Evolutionary conservation across 2,888 invertebrate species (phyloP).

Genomic region (Drosophila recens): DNA sequence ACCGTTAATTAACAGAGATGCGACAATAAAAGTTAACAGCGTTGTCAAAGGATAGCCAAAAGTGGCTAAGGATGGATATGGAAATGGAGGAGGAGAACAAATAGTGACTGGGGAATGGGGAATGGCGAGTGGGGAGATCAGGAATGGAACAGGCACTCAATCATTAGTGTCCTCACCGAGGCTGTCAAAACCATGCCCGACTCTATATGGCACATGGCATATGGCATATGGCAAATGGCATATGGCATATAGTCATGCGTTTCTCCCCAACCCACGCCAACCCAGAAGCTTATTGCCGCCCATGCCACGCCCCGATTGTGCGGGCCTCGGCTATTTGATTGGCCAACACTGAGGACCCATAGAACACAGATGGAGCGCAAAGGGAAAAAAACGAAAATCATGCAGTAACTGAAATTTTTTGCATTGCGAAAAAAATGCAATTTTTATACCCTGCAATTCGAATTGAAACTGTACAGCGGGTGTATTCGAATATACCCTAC

Average conservation of each 20-base stretch:
- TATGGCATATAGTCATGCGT: conserved; percentile 36
- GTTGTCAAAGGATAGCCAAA: conserved; percentile 10
- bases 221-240: conserved; percentile 12
- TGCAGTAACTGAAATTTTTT: conserved; percentile 40
- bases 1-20: conserved; percentile 37
- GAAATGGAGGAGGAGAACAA: neutral
- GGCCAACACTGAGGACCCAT: conserved; percentile 45
- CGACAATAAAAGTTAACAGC: conserved; percentile 14
- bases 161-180: conserved; percentile 45
- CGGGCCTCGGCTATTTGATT: conserved; percentile 65
- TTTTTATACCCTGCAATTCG: conserved; percentile 48
- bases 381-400: conserved; percentile 29
- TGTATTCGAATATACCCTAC: neutral
- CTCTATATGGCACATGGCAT: neutral
- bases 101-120: neutral
- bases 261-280: conserved; percentile 2
- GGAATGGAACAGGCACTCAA: conserved; percentile 17
- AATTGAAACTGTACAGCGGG: neutral
- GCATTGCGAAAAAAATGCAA: conserved; percentile 52
- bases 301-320: conserved; percentile 69
- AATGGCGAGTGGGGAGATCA: neutral
- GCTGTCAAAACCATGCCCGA: neutral
- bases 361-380: neutral
- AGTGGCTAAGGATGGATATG: neutral
- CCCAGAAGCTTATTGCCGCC: conserved; percentile 30